These are phyloP conservation scores for Hydrozoanthus gracilis DNA, from an alignment of 92 coral and sea anemone genomes.

Conservation along the genomic window DNA sequence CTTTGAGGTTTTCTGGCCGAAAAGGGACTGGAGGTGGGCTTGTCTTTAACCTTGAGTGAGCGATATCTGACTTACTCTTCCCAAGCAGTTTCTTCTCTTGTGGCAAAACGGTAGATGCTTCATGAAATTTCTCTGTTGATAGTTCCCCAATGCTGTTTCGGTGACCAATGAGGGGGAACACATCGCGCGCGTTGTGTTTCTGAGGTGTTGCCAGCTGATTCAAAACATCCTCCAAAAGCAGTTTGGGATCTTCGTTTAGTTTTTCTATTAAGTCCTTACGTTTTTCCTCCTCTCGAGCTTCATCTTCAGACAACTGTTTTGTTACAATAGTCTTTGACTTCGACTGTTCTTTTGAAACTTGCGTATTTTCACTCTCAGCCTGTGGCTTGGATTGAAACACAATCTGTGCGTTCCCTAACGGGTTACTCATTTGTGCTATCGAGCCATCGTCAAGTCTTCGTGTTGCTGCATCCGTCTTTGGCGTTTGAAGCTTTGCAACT, in stretches of 20 bases:
- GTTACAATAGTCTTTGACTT: neutral
- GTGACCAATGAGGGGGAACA: constrained; percentile 26
- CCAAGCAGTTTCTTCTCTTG: constrained; percentile 2
- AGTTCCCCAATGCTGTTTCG: constrained; percentile 34
- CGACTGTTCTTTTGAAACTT: neutral
- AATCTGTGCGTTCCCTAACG: constrained; percentile 51
- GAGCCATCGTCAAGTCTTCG: constrained; percentile 64
- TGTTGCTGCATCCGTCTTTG: constrained; percentile 37
- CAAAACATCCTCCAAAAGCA: constrained; percentile 26
- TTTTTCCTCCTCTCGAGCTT: constrained; percentile 43
- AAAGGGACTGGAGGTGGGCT: constrained; percentile 35
- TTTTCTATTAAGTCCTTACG: constrained; percentile 34
- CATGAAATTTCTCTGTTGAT: constrained; percentile 20
- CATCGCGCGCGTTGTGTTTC: constrained; percentile 29
- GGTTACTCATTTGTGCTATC: constrained; percentile 65
- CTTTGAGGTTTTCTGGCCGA: constrained; percentile 11
- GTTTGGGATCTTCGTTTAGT: constrained; percentile 15
- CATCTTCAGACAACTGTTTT: constrained; percentile 20
- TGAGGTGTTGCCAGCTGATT: constrained; percentile 40
- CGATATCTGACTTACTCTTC: constrained; percentile 40
- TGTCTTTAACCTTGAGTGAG: neutral
- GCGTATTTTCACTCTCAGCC: constrained; percentile 7
- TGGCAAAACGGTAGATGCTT: neutral
- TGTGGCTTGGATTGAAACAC: constrained; percentile 55
- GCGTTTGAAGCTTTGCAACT: neutral